phyloP scores from a whole-genome alignment of 2,888 invertebrate species.

The Lymantria monacha region DNA sequence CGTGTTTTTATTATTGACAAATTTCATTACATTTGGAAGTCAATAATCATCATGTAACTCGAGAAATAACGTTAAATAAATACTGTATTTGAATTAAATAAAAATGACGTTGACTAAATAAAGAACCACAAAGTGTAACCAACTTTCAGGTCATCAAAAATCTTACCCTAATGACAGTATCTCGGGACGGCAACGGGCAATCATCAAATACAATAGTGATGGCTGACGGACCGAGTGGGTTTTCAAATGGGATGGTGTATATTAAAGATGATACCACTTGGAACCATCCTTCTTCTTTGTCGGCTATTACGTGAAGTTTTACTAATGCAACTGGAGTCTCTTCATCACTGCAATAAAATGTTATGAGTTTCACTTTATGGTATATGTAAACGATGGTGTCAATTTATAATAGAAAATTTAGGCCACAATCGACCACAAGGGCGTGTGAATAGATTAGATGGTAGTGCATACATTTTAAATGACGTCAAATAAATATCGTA shows the following conservation, averaged over 20 bases:
- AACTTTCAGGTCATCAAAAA: neutral
- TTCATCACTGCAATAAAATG: conserved; percentile 85
- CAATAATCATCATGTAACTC: no score
- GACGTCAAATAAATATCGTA: no score
- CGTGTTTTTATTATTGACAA: no score
- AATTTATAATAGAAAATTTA: no score
- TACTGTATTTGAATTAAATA: no score
- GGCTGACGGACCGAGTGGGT: conserved; percentile 94
- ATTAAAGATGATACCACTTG: conserved; percentile 92
- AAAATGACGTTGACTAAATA: no score
- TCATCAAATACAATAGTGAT: conserved; percentile 95
- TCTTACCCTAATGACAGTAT: conserved; percentile 84
- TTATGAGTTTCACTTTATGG: neutral
- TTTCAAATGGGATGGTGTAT: conserved; percentile 89
- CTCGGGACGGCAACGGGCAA: conserved; percentile 92
- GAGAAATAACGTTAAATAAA: no score
- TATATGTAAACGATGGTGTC: neutral
- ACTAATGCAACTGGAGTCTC: conserved; percentile 93
- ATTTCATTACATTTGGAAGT: no score
- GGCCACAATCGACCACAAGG: no score
- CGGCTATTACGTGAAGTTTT: conserved; percentile 92
- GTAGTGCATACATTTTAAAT: no score
- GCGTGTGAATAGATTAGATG: no score
- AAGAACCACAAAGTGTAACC: no score
- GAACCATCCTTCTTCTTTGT: conserved; percentile 95